These are phyloP conservation scores for Helicoverpa assulta DNA, from an alignment of 2,888 invertebrate species.

Conservation along the genomic window DNA sequence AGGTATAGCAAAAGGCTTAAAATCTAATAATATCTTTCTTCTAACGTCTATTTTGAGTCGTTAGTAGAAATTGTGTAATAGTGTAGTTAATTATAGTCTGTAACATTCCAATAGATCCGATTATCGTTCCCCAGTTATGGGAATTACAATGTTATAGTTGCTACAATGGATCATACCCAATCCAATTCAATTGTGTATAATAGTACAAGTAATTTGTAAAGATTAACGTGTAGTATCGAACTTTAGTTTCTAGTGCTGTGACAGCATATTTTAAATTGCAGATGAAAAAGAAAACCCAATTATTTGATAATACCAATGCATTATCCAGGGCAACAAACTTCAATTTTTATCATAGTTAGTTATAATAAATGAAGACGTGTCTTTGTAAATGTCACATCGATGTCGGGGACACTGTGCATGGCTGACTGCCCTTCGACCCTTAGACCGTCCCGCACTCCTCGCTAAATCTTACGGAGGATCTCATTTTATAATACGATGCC, in stretches of 20 bases:
- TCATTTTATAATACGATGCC: constrained; percentile 57
- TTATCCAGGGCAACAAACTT: not conserved
- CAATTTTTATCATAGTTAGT: constrained; percentile 30
- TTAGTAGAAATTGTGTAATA: not conserved
- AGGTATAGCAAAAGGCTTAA: not conserved
- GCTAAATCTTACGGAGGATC: constrained; percentile 49
- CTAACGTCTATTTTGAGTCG: not conserved
- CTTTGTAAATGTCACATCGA: constrained; percentile 63
- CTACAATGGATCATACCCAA: too few relatives aligned
- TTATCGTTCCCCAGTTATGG: too few relatives aligned
- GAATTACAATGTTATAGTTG: too few relatives aligned
- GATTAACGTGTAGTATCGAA: too few relatives aligned
- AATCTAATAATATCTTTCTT: too few relatives aligned
- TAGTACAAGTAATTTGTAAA: too few relatives aligned
- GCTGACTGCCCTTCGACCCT: constrained; percentile 59
- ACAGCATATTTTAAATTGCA: too few relatives aligned
- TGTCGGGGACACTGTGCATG: constrained; percentile 60
- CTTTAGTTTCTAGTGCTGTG: too few relatives aligned
- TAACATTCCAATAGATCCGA: not conserved
- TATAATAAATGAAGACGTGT: constrained; percentile 51
- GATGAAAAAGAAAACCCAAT: too few relatives aligned
- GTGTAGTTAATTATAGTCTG: too few relatives aligned
- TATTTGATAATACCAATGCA: not conserved
- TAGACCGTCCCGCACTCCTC: constrained; percentile 35
- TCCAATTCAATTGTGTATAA: too few relatives aligned